A percentile compares a stretch with the other conserved stretches of the same genome.
These are phyloP conservation scores for Hylyphantes graminicola DNA, from an alignment of 1,140 invertebrate species.

Conservation along the genomic window DNA sequence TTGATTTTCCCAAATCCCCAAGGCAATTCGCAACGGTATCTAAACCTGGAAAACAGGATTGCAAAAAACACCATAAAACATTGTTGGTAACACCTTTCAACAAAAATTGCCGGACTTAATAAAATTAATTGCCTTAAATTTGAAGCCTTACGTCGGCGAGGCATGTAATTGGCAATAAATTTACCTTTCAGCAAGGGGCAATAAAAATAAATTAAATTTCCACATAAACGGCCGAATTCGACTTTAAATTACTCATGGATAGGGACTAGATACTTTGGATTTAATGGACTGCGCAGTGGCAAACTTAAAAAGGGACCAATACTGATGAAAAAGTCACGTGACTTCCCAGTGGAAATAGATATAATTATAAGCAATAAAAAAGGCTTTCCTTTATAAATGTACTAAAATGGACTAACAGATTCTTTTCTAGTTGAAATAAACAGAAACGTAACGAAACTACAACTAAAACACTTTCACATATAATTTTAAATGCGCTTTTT, in stretches of 20 bases:
- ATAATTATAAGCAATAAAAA: too few relatives aligned
- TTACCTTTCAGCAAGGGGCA: constrained; percentile 43
- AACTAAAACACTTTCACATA: too few relatives aligned
- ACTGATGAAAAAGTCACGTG: too few relatives aligned
- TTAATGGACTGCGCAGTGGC: too few relatives aligned
- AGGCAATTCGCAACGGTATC: neutral
- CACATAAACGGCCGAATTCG: constrained; percentile 29
- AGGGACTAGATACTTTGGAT: too few relatives aligned
- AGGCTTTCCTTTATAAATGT: too few relatives aligned
- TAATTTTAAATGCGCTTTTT: too few relatives aligned
- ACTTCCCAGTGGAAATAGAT: too few relatives aligned
- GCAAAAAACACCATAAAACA: constrained; percentile 27
- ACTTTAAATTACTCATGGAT: constrained; percentile 28
- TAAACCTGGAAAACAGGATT: constrained; percentile 4
- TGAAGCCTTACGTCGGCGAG: constrained; percentile 31
- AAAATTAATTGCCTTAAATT: constrained; percentile 57
- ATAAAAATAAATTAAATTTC: constrained; percentile 58
- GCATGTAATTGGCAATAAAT: constrained; percentile 58
- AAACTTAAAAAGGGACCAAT: too few relatives aligned
- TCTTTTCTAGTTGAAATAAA: too few relatives aligned
- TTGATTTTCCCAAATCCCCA: constrained; percentile 9
- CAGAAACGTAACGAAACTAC: too few relatives aligned
- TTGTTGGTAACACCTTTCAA: constrained; percentile 6
- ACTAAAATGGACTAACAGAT: too few relatives aligned
- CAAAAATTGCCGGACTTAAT: constrained; percentile 38